These are phyloP conservation scores for Telmatherina bonti DNA, from an alignment of 2,797 vertebrate species.

Conservation along the genomic window DNA sequence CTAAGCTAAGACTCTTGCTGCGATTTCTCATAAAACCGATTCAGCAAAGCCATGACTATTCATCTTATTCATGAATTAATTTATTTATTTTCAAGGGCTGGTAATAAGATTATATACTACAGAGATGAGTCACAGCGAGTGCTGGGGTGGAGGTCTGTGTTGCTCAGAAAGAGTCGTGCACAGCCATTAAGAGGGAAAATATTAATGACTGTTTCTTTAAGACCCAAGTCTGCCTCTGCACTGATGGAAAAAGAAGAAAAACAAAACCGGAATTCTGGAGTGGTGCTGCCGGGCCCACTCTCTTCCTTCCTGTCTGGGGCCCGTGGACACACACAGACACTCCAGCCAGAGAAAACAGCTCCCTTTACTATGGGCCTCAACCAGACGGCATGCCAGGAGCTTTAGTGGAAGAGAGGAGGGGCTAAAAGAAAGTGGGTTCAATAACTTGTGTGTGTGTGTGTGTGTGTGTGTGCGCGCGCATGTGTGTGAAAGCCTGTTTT, in stretches of 20 bases:
- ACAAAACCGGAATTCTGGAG: conserved; percentile 81
- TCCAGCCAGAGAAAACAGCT: conserved; percentile 67
- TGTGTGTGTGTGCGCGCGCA: conserved; percentile 21
- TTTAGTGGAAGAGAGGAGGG: conserved; percentile 59
- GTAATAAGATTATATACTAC: conserved; percentile 41
- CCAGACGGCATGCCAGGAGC: conserved; percentile 73
- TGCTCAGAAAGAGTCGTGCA: conserved; percentile 29
- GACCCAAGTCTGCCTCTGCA: conserved; percentile 52
- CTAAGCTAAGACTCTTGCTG: conserved; percentile 19
- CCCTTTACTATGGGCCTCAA: conserved; percentile 79
- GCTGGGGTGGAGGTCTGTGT: conserved; percentile 27
- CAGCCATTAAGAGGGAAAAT: conserved; percentile 59
- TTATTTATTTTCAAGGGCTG: conserved; percentile 21
- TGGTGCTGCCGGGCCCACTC: conserved; percentile 84
- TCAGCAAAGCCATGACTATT: conserved; percentile 14
- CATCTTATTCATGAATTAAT: conserved; percentile 17
- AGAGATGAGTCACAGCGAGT: conserved; percentile 37
- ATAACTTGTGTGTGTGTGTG: conserved; percentile 37
- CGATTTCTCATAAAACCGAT: conserved; percentile 37
- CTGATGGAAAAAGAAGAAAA: conserved; percentile 80
- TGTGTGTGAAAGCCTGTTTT: background rate
- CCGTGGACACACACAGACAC: conserved; percentile 52
- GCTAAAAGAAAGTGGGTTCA: conserved; percentile 58
- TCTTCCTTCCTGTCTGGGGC: conserved; percentile 88
- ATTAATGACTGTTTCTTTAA: conserved; percentile 77